A percentile compares a stretch with the other conserved stretches of the same genome.
Evolutionary conservation across 2,888 invertebrate species (phyloP).

Genomic region (Atethmia centrago): DNA sequence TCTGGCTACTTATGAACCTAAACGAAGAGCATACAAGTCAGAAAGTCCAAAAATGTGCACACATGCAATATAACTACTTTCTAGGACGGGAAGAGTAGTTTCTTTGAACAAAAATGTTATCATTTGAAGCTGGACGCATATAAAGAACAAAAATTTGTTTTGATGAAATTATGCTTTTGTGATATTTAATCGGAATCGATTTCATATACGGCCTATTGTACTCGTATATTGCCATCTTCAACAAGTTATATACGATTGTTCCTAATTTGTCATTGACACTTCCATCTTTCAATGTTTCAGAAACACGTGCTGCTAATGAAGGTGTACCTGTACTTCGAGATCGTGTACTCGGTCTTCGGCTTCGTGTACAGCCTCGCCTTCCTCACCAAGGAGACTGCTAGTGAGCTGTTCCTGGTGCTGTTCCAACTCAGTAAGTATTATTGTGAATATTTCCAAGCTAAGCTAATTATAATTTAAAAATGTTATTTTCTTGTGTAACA

Average conservation of each 20-base stretch:
- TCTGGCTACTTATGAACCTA: too few relatives aligned
- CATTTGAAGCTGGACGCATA: not conserved
- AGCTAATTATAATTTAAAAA: too few relatives aligned
- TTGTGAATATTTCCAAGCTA: not conserved
- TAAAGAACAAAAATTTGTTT: not conserved
- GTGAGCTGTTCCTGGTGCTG: slow-evolving; percentile 85
- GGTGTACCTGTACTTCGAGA: slow-evolving; percentile 86
- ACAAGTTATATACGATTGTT: not conserved
- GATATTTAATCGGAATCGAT: too few relatives aligned
- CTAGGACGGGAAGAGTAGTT: not conserved
- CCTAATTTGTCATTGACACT: not conserved
- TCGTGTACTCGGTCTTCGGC: slow-evolving; percentile 83
- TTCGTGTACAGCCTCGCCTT: slow-evolving; percentile 85
- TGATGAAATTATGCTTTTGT: not conserved
- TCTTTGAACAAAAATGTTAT: not conserved
- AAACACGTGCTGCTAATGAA: slow-evolving; percentile 87
- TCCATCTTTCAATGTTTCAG: slow-evolving; percentile 71
- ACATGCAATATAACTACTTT: not conserved
- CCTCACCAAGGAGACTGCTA: slow-evolving; percentile 82
- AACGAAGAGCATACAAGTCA: too few relatives aligned
- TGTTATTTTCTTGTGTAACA: too few relatives aligned
- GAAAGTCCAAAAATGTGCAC: too few relatives aligned
- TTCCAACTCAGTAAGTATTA: slow-evolving; percentile 84
- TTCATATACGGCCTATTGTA: too few relatives aligned
- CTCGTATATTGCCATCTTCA: not conserved